Percentiles rank a stretch among this genome's conserved stretches.
Conservation (phyloP, 2,797 vertebrate species). For the Crenichthys baileyi region DNA sequence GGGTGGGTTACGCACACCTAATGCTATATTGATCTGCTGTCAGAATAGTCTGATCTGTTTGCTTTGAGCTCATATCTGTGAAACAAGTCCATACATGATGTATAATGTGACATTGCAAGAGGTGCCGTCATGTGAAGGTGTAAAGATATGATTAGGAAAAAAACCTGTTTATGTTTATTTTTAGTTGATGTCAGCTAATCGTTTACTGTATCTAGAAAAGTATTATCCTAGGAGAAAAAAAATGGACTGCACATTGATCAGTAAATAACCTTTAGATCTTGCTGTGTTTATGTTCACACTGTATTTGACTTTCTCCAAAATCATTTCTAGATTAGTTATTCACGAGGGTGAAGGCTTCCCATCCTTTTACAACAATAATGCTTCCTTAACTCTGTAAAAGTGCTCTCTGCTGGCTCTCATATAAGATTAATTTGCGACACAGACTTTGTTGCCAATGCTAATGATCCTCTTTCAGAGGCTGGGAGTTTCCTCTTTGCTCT, state of each 20-base stretch:
- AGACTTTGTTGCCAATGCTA: conserved; percentile 69
- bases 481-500: conserved; percentile 54
- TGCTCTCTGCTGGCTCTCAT: conserved; percentile 52
- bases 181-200: conserved; percentile 10
- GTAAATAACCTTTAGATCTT: conserved; percentile 15
- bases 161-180: conserved; percentile 15
- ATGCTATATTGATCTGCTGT: conserved; percentile 54
- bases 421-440: conserved; percentile 62
- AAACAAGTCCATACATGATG: neutral
- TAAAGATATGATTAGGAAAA: conserved; percentile 11
- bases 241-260: neutral
- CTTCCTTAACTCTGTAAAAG: conserved; percentile 66
- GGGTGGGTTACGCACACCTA: conserved; percentile 28
- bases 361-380: conserved; percentile 45
- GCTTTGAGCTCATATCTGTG: conserved; percentile 35
- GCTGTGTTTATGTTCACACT: neutral
- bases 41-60: conserved; percentile 25
- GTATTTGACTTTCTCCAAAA: conserved; percentile 13
- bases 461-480: conserved; percentile 69
- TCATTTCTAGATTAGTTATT: conserved; percentile 43
- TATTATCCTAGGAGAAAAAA: neutral
- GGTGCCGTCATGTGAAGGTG: conserved; percentile 6
- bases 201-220: neutral
- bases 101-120: conserved; percentile 21
- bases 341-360: conserved; percentile 48